Evolutionary conservation across 2,797 vertebrate genomes (phyloP), one percentile per base, ranked within the genome.

Genomic region (Chelidonichthys spinosus): DNA sequence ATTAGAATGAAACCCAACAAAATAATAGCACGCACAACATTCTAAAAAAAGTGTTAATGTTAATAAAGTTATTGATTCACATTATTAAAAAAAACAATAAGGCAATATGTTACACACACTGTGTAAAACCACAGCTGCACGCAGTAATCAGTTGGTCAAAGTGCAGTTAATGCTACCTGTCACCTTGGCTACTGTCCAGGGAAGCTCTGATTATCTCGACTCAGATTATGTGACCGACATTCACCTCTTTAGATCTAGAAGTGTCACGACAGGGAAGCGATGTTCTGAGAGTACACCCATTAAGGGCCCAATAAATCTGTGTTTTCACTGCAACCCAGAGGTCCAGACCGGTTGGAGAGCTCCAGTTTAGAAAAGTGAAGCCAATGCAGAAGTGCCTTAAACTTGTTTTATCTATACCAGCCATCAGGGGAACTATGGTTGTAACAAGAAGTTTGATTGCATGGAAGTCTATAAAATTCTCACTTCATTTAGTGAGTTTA

Each of bases 211-310:
- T 81, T 62, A 86, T 75, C 75, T 85, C 36, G 43, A 58, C 56
- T 90, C 91, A 81, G 88, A 89, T 77, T 94, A 93, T 4, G 94
- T 91, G 79, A 93, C 92, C 90, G 1, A 92, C 90, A 65, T 69
- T 54, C 13, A 10, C 44, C 25, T 58, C 42, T 11, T 67, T 11
- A 69, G 59, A 63, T 39, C 39, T 36, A 39, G 13, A 55, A 58
- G 50, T 53, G 56, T 67, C 78, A 74, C n/a, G 6, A 17, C 18
- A 96, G 82, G n/a, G 43, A 72, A 71, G 44, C 36, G 54, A 42
- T 56, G 58, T 49, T 63, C 50, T 55, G 8, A 65, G n/a, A 76
- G 42, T 18, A 67, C 39, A 62, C 25, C 7, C 4, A 42, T 18
- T 8, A 3, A 14, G 32, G 33, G 18, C 17, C 25, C 25, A 25